Percentiles rank a stretch among this genome's conserved stretches.
phyloP scores from a whole-genome alignment of 2,888 invertebrate species.

The Lissonota sp. region DNA sequence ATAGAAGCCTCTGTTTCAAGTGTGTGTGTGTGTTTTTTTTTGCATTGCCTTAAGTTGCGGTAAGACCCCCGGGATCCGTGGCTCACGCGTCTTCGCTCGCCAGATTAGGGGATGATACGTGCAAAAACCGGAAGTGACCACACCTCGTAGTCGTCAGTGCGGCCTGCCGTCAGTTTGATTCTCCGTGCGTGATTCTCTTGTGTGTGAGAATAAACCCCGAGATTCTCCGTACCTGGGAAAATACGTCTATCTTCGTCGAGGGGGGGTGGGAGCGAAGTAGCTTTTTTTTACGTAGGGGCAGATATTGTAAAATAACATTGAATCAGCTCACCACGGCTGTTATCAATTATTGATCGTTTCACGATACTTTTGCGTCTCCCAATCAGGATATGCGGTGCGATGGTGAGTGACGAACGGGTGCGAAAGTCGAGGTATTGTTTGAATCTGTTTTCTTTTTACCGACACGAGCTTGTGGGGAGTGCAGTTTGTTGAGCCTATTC shows the following conservation, averaged over 20 bases:
- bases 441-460: conserved; percentile 62
- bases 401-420: conserved; percentile 68
- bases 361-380: conserved; percentile 55
- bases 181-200: conserved; percentile 30
- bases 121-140: conserved; percentile 13
- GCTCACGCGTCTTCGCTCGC: too few species aligned
- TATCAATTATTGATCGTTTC: conserved; percentile 44
- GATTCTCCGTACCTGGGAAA: conserved; percentile 69
- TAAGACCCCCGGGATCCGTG: too few species aligned
- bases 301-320: conserved; percentile 67
- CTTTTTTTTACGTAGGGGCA: conserved; percentile 31
- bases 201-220: conserved; percentile 36
- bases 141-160: neutral
- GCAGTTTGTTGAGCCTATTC: conserved; percentile 53
- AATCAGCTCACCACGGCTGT: conserved; percentile 71
- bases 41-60: too few species aligned
- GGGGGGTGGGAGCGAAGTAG: neutral
- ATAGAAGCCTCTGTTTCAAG: too few species aligned
- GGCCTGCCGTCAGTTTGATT: neutral
- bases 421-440: conserved; percentile 65
- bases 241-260: conserved; percentile 57
- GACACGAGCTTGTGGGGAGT: conserved; percentile 58
- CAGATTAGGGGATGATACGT: conserved; percentile 32
- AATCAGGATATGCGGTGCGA: conserved; percentile 65
- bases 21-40: too few species aligned